Evolutionary conservation across 2,888 invertebrate species (phyloP).

Genomic region (Pardosa pseudoannulata): DNA sequence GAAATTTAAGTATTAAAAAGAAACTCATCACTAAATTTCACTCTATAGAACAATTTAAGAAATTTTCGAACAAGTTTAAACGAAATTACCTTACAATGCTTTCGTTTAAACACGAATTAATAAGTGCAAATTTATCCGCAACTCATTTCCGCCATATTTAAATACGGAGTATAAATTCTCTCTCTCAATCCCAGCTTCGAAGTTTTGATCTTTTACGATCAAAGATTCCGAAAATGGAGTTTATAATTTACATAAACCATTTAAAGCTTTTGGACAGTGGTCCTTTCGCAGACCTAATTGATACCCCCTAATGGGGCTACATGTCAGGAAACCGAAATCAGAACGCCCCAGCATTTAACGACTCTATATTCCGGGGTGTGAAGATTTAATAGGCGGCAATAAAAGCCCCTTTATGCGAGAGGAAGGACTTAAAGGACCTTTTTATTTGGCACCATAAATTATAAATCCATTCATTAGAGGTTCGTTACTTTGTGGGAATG

Average conservation of each 20-base stretch:
- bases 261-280: slow-evolving; percentile 8
- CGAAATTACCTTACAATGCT: too few species aligned
- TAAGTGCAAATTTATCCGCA: too few species aligned
- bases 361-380: background rate
- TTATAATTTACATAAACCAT: slow-evolving; percentile 3
- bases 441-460: slow-evolving; percentile 1
- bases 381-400: slow-evolving; percentile 6
- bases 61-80: too few species aligned
- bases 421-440: slow-evolving; percentile 2
- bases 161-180: background rate
- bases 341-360: background rate
- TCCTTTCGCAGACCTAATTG: background rate
- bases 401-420: background rate
- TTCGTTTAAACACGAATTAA: too few species aligned
- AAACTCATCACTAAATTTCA: too few species aligned
- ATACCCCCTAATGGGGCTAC: background rate
- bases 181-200: background rate
- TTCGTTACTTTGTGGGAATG: slow-evolving; percentile 1
- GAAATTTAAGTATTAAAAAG: too few species aligned
- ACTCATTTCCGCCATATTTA: background rate
- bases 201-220: background rate
- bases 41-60: too few species aligned
- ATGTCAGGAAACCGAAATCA: background rate
- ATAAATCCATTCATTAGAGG: background rate
- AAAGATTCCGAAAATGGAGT: background rate